Evolutionary conservation across 1,140 invertebrate genomes (phyloP).

Genomic region (Drosophila miranda): DNA sequence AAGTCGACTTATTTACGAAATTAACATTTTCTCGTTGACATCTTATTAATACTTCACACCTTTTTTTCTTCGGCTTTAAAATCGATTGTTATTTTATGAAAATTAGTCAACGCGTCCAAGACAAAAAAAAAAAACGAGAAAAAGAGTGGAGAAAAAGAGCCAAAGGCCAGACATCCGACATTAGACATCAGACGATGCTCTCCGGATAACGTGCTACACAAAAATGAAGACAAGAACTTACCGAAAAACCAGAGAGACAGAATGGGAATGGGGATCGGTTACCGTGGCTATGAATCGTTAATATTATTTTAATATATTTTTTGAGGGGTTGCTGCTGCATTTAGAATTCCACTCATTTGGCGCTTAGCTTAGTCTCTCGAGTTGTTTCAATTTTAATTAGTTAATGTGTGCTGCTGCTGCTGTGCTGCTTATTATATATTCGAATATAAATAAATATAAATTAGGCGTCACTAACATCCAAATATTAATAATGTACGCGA

Average conservation of each 20-base stretch:
- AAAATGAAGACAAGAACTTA: slow-evolving; percentile 39
- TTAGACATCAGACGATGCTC: slow-evolving; percentile 29
- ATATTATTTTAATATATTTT: slow-evolving; percentile 9
- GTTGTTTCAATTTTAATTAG: slow-evolving; percentile 76
- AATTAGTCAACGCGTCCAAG: slow-evolving; percentile 69
- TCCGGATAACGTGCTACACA: slow-evolving; percentile 34
- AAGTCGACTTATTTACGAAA: slow-evolving; percentile 67
- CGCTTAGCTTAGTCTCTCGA: slow-evolving; percentile 6
- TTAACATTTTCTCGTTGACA: slow-evolving; percentile 78
- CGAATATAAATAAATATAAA: slow-evolving; percentile 63
- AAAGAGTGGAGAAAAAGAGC: slow-evolving; percentile 20
- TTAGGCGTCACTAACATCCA: slow-evolving; percentile 47
- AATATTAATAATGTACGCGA: slow-evolving; percentile 54
- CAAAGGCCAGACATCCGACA: slow-evolving; percentile 33
- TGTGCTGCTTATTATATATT: slow-evolving; percentile 55
- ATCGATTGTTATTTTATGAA: slow-evolving; percentile 79
- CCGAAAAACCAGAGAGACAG: slow-evolving; percentile 29
- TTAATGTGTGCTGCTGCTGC: slow-evolving; percentile 41
- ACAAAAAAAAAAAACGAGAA: slow-evolving; percentile 31
- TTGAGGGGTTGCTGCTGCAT: slow-evolving; percentile 22
- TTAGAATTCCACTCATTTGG: slow-evolving; percentile 22
- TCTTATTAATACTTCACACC: slow-evolving; percentile 81
- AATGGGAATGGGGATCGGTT: slow-evolving; percentile 13
- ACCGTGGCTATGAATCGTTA: neutral
- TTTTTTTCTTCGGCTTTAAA: slow-evolving; percentile 62